Evolutionary conservation across 2,888 invertebrate genomes (phyloP), one percentile per base, ranked within the genome.

Genomic region (Dicyrtomina minuta): DNA sequence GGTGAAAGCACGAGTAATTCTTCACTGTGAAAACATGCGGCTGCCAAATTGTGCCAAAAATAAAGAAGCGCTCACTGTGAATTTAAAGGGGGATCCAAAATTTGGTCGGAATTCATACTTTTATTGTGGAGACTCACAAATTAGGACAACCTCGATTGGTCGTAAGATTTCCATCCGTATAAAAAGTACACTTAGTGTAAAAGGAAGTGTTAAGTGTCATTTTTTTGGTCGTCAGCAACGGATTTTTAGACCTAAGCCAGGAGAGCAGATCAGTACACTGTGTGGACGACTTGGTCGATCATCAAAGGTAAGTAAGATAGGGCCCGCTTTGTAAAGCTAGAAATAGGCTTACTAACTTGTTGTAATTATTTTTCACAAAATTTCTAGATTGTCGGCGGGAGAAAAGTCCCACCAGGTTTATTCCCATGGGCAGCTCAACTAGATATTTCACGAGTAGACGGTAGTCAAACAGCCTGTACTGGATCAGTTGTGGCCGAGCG

Each of bases 361-460:
- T 8, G n/a, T n/a, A n/a, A n/a, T n/a, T n/a, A n/a, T n/a, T n/a
- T n/a, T n/a, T n/a, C n/a, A n/a, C n/a, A n/a, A 10, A 46, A 51
- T 22, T 20, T 15, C 20, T 24, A 77, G 75, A 78, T 78, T 49
- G 70, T 78, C 22, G 78, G 78, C 2, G 78, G 78, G 5, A 62
- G 73, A 15, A 55, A 67, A 13, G 73, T 74, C 12, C 71, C 74
- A 60, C 74, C 75, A 5, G 76, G 76, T 3, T 66, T 77, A 10
- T 78, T 78, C 44, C 78, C 78, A 5, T 77, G 77, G 76, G 72
- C 72, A 4, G 73, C 72, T 12, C 78, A 78, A 58, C 61, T 78
- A 44, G 78, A 78, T 59, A 78, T 78, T 22, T 76, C 75, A 2
- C 60, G 77, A 53, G 71, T 72, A 0, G 77, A 77, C 53, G 77